Base-by-base conservation (phyloP, 2,888 invertebrate genomes). In the Oscheius sp. region DNA sequence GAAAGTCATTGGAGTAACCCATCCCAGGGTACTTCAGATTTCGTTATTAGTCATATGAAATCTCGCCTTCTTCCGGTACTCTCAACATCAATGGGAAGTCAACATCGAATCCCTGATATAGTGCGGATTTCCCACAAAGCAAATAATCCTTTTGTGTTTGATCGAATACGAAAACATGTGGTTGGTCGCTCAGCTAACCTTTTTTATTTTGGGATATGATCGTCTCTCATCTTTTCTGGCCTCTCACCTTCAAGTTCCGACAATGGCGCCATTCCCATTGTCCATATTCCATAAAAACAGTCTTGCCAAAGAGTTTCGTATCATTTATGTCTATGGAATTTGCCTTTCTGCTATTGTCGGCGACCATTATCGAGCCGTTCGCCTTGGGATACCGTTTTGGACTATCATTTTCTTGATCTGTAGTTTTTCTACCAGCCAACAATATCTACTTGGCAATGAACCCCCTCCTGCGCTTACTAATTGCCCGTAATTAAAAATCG, bases 101-200 rank as follows among this genome's bases (percentile, higher is more conserved):
- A 66, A 66, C 66, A 66, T 18, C 18, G 27, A 66, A 66, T 66
- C 66, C 66, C 66, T 52, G 66, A 66, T 66, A 66, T 66, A 66
- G 66, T 66, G 35, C 27, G 66, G 66, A 66, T 66, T 66, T 66
- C 66, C 49, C 66, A 49, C 49, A 52, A 66, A 66, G 66, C 66
- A 66, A 66, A 66, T 29, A 66, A 7, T 52, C 27, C 49, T 66
- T 66, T 49, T 66, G 66, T 52, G 52, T n/a, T 12, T 9, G 46
- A 16, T 23, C 12, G 27, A 58, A n/a, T 18, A 21, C 63, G 25
- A 63, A 58, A 63, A 63, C 63, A 63, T 61, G 25, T 49, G 49
- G 18, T n/a, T 16, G 13, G 49, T 13, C 49, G 35, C 35, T 35
- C 35, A 35, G 9, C 35, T 49, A 49, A 18, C 49, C 49, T n/a